These are phyloP conservation scores for Drosophila chauvacae DNA, from an alignment of 1,140 invertebrate species.

Conservation along the genomic window DNA sequence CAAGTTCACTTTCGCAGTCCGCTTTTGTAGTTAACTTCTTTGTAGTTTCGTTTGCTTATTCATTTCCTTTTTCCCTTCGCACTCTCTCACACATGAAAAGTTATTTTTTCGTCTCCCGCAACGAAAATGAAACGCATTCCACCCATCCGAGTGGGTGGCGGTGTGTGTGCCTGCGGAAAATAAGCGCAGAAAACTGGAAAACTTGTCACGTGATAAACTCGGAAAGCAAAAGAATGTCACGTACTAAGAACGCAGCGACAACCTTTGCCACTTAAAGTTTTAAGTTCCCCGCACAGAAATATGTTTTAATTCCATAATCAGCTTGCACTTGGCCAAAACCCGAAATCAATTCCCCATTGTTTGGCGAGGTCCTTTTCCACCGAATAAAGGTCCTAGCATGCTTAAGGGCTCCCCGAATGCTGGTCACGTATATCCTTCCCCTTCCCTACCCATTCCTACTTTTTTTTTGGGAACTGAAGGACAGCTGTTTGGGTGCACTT, in stretches of 20 bases:
- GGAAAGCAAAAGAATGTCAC: conserved; percentile 68
- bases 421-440: conserved; percentile 60
- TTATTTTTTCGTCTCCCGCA: conserved; percentile 45
- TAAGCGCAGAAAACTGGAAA: conserved; percentile 41
- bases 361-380: conserved; percentile 18
- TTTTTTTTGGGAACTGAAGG: background rate
- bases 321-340: conserved; percentile 62
- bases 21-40: conserved; percentile 79
- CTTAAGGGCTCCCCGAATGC: conserved; percentile 63
- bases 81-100: conserved; percentile 43
- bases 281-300: conserved; percentile 68
- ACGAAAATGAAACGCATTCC: conserved; percentile 60
- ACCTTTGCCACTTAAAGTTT: conserved; percentile 82
- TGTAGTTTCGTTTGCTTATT: conserved; percentile 74
- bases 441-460: background rate
- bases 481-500: conserved; percentile 77
- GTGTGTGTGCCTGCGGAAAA: conserved; percentile 25
- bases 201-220: conserved; percentile 77
- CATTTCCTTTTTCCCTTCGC: conserved; percentile 40
- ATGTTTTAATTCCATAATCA: conserved; percentile 82
- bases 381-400: conserved; percentile 53
- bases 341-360: conserved; percentile 78
- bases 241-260: conserved; percentile 59
- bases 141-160: background rate
- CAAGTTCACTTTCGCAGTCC: conserved; percentile 68